Percentiles rank a stretch among this genome's conserved stretches.
Evolutionary conservation across 2,888 invertebrate species (phyloP).

Genomic region (Diaprepes abbreviatus): DNA sequence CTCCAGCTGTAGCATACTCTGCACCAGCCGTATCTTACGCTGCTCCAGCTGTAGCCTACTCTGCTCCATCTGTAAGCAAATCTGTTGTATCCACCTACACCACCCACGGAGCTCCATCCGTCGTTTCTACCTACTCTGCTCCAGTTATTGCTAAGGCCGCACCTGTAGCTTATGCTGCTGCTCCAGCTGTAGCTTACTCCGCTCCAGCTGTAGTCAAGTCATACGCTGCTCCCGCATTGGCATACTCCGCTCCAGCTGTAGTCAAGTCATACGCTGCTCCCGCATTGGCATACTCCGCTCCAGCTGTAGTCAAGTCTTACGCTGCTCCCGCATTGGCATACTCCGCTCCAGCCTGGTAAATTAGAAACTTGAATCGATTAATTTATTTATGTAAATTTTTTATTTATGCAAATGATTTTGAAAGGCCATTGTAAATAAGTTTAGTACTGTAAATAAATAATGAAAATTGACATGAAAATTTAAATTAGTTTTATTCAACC

Average conservation of each 20-base stretch:
- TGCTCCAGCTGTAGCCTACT: slow-evolving; percentile 50
- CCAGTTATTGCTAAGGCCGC: slow-evolving; percentile 23
- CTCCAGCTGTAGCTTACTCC: neutral
- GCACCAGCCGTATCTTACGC: slow-evolving; percentile 10
- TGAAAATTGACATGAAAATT: neutral
- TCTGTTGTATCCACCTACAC: slow-evolving; percentile 54
- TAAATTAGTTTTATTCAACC: neutral
- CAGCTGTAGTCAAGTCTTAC: slow-evolving; percentile 23
- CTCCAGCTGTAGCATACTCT: slow-evolving; percentile 5
- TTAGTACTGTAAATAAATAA: neutral
- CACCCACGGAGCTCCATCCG: slow-evolving; percentile 44
- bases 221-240: slow-evolving; percentile 13
- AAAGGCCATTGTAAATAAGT: neutral
- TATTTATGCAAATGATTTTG: neutral
- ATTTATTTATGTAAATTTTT: slow-evolving; percentile 30
- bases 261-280: slow-evolving; percentile 13
- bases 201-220: slow-evolving; percentile 28
- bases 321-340: slow-evolving; percentile 9
- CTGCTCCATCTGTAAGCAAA: slow-evolving; percentile 51
- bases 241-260: slow-evolving; percentile 17
- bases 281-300: slow-evolving; percentile 26
- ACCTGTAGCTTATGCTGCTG: slow-evolving; percentile 17
- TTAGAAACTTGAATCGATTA: slow-evolving; percentile 11
- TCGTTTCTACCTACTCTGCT: slow-evolving; percentile 27
- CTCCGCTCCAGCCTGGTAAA: slow-evolving; percentile 37